Base-by-base conservation (phyloP, 2,888 invertebrate genomes). In the Drosophila picticornis region DNA sequence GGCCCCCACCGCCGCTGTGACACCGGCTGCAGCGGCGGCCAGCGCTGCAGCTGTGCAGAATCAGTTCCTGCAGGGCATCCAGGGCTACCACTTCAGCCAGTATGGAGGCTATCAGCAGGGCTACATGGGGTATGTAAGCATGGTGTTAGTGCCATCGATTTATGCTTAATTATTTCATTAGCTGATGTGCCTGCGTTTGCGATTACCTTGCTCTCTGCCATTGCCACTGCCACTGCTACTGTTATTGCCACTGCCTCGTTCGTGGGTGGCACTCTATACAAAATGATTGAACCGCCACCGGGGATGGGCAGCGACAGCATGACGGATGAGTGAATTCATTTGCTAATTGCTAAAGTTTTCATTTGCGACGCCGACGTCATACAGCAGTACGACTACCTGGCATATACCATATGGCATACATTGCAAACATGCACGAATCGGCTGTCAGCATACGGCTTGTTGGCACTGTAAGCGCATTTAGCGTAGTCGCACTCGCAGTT, bases 71-170 rank as follows among this genome's bases (percentile, higher is more conserved):
- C 97, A 97, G 91, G 97, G 97, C 34, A 96, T 97, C 93, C 97
- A 97, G 92, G 97, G 97, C 56, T 97, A 97, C 94, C 96, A 97
- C 56, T 96, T 95, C 70, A 97, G 97, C 46, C 97, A 98, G 93
- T 98, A 96, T 92, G 96, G 96, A 53, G 97, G 97, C 53, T 98
- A 98, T 93, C 98, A 98, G 93, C 97, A 97, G 93, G 97, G 97
- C 91, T 98, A 98, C 91, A 97, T 98, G 97, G 97, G 97, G 97
- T 97, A 92, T 95, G 95, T 93, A 58, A n/a, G 16, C 56, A 31
- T 22, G 67, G 25, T 48, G 46, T n/a, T 31, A 38, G 53, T 71
- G 52, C 34, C 60, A 72, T 76, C 75, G 70, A 66, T 72, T 73
- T 65, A 67, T 63, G 68, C 61, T 62, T 67, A 77, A 80, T 82